Percentiles rank a stretch among this genome's conserved stretches.
These are phyloP conservation scores for Hydrozoanthus gracilis DNA, from an alignment of 92 coral and sea anemone species.

Conservation along the genomic window DNA sequence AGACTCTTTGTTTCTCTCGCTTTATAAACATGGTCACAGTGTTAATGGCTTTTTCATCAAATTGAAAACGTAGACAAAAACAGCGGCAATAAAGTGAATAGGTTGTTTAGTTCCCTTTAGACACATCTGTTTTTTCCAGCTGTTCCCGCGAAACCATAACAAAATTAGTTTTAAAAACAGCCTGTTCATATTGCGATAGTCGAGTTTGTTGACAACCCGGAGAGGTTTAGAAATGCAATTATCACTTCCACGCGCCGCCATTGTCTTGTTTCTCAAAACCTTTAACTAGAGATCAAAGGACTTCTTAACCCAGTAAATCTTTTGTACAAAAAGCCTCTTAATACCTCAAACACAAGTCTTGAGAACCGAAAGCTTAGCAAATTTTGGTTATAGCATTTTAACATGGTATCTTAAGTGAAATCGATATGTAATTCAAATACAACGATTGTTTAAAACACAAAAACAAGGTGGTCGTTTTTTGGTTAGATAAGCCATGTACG, in stretches of 20 bases:
- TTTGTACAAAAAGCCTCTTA: too few species aligned
- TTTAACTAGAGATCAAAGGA: neutral
- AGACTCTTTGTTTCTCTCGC: neutral
- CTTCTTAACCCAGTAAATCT: neutral
- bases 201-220: neutral
- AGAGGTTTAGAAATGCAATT: slow-evolving; percentile 23
- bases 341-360: neutral
- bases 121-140: slow-evolving; percentile 52
- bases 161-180: slow-evolving; percentile 20
- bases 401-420: neutral
- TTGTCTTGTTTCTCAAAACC: neutral
- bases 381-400: neutral
- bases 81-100: slow-evolving; percentile 14
- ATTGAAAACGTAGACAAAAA: slow-evolving; percentile 5
- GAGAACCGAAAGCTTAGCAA: neutral
- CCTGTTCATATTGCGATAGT: slow-evolving; percentile 29
- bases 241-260: slow-evolving; percentile 45
- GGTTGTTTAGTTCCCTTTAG: slow-evolving; percentile 33
- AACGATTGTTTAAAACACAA: neutral
- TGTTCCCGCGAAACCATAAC: slow-evolving; percentile 47
- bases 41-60: slow-evolving; percentile 5
- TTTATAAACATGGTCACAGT: slow-evolving; percentile 6
- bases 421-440: neutral
- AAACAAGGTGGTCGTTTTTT: too few species aligned
- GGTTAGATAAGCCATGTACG: neutral